phyloP scores from a whole-genome alignment of 2,888 invertebrate genomes.

The Acholoe squamosa region DNA sequence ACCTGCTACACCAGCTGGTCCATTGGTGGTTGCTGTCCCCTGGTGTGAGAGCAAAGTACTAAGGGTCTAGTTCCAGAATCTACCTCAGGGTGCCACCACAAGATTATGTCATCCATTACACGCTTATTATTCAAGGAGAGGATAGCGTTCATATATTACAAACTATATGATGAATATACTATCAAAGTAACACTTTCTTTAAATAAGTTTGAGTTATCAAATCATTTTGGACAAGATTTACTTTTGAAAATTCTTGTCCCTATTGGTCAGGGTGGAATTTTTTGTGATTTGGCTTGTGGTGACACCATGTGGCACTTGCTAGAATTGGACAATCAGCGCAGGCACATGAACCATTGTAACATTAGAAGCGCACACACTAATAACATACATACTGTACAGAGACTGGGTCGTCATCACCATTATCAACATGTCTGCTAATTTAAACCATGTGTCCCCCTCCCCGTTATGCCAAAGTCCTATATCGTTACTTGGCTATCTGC shows the following conservation, averaged over 20 bases:
- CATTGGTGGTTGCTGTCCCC: neutral
- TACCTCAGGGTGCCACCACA: neutral
- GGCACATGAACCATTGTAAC: neutral
- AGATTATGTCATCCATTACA: neutral
- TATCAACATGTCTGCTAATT: neutral
- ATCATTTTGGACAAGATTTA: too few relatives aligned
- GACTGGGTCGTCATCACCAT: neutral
- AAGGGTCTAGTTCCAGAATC: neutral
- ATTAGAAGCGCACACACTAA: constrained; percentile 31
- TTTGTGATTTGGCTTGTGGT: neutral
- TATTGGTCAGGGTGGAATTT: neutral
- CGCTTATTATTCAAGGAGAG: too few relatives aligned
- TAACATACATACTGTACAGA: constrained; percentile 37
- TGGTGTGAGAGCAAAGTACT: neutral
- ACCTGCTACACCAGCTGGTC: constrained; percentile 32
- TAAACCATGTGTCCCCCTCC: neutral
- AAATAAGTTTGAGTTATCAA: too few relatives aligned
- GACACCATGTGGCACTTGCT: neutral
- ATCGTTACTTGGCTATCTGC: neutral
- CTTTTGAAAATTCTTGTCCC: too few relatives aligned
- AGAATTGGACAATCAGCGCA: neutral
- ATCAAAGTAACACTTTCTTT: too few relatives aligned
- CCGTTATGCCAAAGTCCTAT: neutral
- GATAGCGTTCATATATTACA: too few relatives aligned
- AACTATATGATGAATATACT: too few relatives aligned